A percentile compares a stretch with the other conserved stretches of the same genome.
Conservation (phyloP, 2,888 invertebrate genomes). For the Caenorhabditis zanzibari region DNA sequence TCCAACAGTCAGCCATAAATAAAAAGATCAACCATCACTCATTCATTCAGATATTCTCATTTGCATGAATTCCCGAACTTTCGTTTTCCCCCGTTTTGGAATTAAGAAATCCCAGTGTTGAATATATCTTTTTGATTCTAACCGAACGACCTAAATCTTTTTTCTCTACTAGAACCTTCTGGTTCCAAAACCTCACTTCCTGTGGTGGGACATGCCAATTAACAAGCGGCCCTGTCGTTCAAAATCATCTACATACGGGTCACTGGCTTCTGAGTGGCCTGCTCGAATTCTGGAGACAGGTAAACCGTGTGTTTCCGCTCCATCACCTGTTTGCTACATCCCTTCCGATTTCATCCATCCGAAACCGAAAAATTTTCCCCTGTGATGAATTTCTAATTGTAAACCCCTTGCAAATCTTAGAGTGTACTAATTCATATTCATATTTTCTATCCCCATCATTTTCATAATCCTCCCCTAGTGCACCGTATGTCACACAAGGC, state of each 20-base stretch:
- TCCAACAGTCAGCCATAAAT: conserved; percentile 6
- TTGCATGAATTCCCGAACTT: conserved; percentile 51
- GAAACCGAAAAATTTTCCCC: neutral
- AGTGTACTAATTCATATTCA: conserved; percentile 45
- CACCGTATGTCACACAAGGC: conserved; percentile 54
- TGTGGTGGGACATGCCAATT: conserved; percentile 57
- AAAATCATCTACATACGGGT: conserved; percentile 59
- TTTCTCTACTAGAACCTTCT: neutral
- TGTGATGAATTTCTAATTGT: conserved; percentile 12
- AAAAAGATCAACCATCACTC: conserved; percentile 23
- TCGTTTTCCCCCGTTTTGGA: conserved; percentile 23
- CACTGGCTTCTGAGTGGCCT: conserved; percentile 64
- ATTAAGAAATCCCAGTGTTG: conserved; percentile 35
- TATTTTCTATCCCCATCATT: conserved; percentile 46
- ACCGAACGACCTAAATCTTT: conserved; percentile 12
- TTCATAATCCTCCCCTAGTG: conserved; percentile 51
- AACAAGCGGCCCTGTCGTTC: conserved; percentile 43
- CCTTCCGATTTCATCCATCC: conserved; percentile 8
- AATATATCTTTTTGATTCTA: conserved; percentile 25
- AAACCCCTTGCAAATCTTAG: conserved; percentile 4
- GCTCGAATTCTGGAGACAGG: conserved; percentile 51
- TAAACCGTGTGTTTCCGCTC: conserved; percentile 62
- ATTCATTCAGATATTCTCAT: conserved; percentile 8
- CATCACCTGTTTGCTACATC: conserved; percentile 52
- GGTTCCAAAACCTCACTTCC: conserved; percentile 23